phyloP scores from a whole-genome alignment of 2,113 vertebrate genomes.

The Sisor rabdophorus region DNA sequence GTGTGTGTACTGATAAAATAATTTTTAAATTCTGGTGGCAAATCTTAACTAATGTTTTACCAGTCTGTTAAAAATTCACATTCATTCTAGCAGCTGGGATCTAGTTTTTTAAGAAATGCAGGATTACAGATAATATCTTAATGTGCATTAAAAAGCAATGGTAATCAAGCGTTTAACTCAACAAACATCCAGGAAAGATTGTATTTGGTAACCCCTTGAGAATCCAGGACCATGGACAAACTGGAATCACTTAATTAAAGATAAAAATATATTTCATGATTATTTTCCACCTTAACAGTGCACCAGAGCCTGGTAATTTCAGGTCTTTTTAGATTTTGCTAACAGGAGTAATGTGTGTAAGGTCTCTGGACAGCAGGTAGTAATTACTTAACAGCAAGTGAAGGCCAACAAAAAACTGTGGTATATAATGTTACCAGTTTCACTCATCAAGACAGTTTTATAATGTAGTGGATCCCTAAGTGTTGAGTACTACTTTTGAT shows the following conservation, averaged over 20 bases:
- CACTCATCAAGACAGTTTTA: slow-evolving; percentile 43
- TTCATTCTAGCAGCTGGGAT: background rate
- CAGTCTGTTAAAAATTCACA: background rate
- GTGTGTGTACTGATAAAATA: slow-evolving; percentile 5
- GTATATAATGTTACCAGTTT: slow-evolving; percentile 45
- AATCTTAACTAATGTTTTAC: background rate
- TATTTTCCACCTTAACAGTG: background rate
- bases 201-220: background rate
- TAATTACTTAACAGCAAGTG: slow-evolving; percentile 52
- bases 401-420: slow-evolving; percentile 44
- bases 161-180: background rate
- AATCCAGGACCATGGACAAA: background rate
- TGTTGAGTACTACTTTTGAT: slow-evolving; percentile 39
- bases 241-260: too few relatives aligned
- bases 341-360: slow-evolving; percentile 26
- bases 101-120: background rate
- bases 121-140: background rate
- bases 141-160: background rate
- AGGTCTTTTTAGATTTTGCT: slow-evolving; percentile 29
- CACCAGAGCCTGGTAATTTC: slow-evolving; percentile 12
- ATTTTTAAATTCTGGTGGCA: background rate
- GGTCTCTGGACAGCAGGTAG: slow-evolving; percentile 47
- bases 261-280: background rate
- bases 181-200: background rate
- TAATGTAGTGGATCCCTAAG: slow-evolving; percentile 23